These are phyloP conservation scores for Papilio polytes DNA, from an alignment of 1,140 invertebrate species.

Conservation along the genomic window DNA sequence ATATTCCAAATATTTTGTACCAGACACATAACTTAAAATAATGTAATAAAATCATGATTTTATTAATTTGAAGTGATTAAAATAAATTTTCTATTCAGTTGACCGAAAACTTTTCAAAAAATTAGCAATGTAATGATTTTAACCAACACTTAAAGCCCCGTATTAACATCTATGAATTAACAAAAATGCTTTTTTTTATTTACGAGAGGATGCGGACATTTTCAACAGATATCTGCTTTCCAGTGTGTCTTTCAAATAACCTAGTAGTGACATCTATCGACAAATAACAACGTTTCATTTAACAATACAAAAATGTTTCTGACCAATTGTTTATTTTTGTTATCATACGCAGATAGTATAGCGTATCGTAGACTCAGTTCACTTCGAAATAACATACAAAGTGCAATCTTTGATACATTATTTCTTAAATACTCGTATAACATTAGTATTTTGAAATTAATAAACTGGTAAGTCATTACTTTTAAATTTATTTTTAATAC, in stretches of 20 bases:
- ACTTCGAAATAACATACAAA: neutral
- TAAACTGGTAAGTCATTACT: neutral
- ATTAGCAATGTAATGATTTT: no score
- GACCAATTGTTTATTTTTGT: neutral
- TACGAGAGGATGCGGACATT: no score
- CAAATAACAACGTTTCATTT: neutral
- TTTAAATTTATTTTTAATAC: neutral
- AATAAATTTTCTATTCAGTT: no score
- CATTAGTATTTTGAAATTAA: neutral
- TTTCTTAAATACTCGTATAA: neutral
- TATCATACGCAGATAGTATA: neutral
- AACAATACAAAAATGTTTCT: neutral
- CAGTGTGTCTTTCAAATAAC: neutral
- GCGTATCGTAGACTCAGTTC: neutral
- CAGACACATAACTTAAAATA: neutral
- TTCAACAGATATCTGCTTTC: no score
- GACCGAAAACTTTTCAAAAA: no score
- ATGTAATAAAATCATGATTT: neutral
- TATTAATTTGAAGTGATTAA: no score
- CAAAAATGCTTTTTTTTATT: no score
- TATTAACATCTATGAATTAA: no score
- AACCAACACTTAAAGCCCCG: no score
- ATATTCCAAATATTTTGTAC: conserved; percentile 19
- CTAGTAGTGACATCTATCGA: neutral
- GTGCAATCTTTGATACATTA: neutral